Conservation (phyloP, 2,888 invertebrate species). For the Adelognathus sp. region DNA sequence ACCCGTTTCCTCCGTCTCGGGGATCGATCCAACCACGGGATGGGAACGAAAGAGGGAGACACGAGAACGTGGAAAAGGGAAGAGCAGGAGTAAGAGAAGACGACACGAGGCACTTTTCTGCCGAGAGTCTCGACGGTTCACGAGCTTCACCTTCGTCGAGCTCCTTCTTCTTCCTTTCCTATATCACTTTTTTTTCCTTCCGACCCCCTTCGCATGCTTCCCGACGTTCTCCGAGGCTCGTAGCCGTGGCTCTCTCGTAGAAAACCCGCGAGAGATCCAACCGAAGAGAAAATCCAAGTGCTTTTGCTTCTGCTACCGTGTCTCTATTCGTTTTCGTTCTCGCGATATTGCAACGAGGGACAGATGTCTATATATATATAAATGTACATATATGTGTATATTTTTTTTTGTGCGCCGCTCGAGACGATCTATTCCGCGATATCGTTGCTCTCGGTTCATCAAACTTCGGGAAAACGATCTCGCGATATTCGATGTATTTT, state of each 20-base stretch:
- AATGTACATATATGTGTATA: too few species aligned
- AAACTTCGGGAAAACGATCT: too few species aligned
- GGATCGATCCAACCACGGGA: constrained; percentile 48
- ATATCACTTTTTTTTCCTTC: constrained; percentile 3
- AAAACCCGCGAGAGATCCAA: constrained; percentile 25
- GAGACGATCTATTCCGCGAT: constrained; percentile 1
- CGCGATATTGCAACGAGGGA: constrained; percentile 16
- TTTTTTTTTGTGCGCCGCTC: too few species aligned
- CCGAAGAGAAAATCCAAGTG: constrained; percentile 21
- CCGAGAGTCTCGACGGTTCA: constrained; percentile 44
- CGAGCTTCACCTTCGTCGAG: constrained; percentile 37
- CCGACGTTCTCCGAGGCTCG: not conserved
- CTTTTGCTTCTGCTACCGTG: constrained; percentile 17
- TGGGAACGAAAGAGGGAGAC: not conserved
- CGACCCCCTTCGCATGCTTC: not conserved
- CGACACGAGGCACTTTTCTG: constrained; percentile 43
- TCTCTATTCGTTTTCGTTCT: constrained; percentile 23
- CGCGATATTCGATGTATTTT: too few species aligned
- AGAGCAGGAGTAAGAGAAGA: constrained; percentile 8
- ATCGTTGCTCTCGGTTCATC: not conserved
- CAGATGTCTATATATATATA: too few species aligned
- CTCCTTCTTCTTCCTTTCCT: constrained; percentile 32
- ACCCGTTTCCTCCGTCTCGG: constrained; percentile 51
- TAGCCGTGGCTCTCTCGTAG: constrained; percentile 12
- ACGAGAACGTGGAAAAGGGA: not conserved